phyloP scores from a whole-genome alignment of 2,113 vertebrate species.

The Poeciliopsis turrubarensis region DNA sequence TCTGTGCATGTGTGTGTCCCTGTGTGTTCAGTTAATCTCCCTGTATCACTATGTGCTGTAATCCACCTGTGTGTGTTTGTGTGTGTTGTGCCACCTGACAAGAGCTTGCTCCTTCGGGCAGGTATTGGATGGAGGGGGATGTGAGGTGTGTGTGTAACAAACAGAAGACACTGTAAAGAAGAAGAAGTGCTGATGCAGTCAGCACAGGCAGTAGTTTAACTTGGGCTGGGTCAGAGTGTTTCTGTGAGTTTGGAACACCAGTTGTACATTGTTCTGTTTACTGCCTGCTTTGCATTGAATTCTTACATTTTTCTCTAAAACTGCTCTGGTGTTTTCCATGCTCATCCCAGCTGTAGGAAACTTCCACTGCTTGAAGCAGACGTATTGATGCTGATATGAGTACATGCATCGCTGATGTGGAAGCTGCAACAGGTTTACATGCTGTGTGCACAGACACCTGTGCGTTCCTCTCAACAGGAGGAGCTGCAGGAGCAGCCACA shows the following conservation, averaged over 20 bases:
- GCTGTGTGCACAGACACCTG: conserved; percentile 5
- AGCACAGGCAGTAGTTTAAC: not conserved
- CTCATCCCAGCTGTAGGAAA: conserved; percentile 18
- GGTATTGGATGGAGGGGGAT: not conserved
- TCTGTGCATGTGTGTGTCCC: conserved; percentile 17
- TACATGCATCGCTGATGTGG: not conserved
- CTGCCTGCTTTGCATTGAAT: not conserved
- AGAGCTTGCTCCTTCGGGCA: conserved; percentile 19
- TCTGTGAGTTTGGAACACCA: not conserved
- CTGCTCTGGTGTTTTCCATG: not conserved
- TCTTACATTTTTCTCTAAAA: not conserved
- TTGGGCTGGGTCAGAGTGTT: not conserved
- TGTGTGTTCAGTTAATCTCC: conserved; percentile 50
- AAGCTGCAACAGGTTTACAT: conserved; percentile 6
- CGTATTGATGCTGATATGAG: not conserved
- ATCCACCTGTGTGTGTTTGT: conserved; percentile 52
- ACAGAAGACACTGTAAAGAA: not conserved
- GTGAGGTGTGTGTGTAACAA: conserved; percentile 7
- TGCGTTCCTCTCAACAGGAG: conserved; percentile 40
- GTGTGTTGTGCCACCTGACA: conserved; percentile 32
- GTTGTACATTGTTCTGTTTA: not conserved
- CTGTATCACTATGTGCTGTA: conserved; percentile 43
- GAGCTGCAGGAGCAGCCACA: conserved; percentile 42
- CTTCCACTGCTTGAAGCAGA: not conserved
- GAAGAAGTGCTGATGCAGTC: not conserved